These are phyloP conservation scores for Spisula solida DNA, from an alignment of 2,888 invertebrate genomes.

Conservation along the genomic window DNA sequence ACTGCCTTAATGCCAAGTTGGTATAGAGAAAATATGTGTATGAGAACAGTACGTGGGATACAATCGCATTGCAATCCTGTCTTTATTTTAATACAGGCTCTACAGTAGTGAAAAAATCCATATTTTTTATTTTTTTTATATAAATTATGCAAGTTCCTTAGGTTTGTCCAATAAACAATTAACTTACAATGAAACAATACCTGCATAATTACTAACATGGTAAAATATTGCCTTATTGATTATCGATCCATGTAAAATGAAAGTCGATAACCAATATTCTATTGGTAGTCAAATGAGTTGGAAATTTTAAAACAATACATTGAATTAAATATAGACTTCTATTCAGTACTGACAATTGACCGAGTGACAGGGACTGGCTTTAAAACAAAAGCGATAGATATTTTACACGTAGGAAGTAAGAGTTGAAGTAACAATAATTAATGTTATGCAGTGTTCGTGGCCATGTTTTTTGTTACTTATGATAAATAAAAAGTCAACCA, in stretches of 20 bases:
- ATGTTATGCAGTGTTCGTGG: too few relatives aligned
- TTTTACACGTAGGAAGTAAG: background rate
- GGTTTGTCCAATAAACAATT: constrained; percentile 5
- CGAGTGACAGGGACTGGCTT: background rate
- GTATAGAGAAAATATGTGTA: too few relatives aligned
- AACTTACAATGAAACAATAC: background rate
- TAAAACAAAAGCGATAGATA: background rate
- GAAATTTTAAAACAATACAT: constrained; percentile 17
- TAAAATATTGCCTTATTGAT: background rate
- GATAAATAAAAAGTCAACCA: too few relatives aligned
- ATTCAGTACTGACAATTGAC: background rate
- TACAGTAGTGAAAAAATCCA: too few relatives aligned
- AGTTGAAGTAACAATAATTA: background rate
- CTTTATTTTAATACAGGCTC: too few relatives aligned
- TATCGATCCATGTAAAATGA: background rate
- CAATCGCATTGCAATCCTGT: too few relatives aligned
- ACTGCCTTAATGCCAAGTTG: background rate
- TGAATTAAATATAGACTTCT: background rate
- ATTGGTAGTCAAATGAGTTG: background rate
- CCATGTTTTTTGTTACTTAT: too few relatives aligned
- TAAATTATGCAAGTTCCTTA: background rate
- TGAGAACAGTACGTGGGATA: too few relatives aligned
- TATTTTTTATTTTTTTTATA: too few relatives aligned
- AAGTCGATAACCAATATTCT: background rate
- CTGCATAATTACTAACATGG: background rate